Conservation (phyloP, 2,888 invertebrate genomes). For the Sarcophaga carnaria region DNA sequence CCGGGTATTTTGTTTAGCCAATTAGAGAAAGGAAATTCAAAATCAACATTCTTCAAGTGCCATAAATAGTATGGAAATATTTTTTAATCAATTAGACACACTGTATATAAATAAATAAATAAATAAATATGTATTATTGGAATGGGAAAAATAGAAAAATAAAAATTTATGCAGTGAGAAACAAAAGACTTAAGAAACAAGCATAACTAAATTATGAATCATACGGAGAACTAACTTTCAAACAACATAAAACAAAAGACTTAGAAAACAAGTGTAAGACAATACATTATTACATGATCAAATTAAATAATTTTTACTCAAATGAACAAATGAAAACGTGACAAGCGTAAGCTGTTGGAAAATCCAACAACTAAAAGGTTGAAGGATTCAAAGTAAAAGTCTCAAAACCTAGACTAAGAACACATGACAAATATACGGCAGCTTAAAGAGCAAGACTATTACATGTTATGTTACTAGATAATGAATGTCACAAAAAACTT, state of each 20-base stretch:
- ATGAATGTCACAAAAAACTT: too few species aligned
- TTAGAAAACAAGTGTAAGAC: background rate
- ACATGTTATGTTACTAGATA: too few species aligned
- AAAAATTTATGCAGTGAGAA: conserved; percentile 51
- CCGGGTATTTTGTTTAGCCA: conserved; percentile 6
- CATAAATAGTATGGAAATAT: conserved; percentile 63
- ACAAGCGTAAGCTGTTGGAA: too few species aligned
- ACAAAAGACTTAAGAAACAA: conserved; percentile 57
- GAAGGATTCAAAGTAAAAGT: too few species aligned
- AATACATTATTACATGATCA: background rate
- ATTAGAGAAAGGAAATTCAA: conserved; percentile 59
- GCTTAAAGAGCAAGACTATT: too few species aligned
- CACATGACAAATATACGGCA: too few species aligned
- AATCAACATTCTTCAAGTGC: conserved; percentile 51
- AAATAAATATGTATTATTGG: background rate
- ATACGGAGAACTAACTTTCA: background rate
- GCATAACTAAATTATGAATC: conserved; percentile 33
- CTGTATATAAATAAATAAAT: background rate
- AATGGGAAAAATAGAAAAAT: conserved; percentile 19
- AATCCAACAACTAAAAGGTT: too few species aligned
- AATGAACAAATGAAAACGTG: too few species aligned
- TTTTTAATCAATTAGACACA: background rate
- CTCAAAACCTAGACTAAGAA: too few species aligned
- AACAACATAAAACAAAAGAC: background rate
- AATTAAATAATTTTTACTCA: background rate